phyloP scores from a whole-genome alignment of 2,797 vertebrate genomes.

The Darevskia mixta region DNA sequence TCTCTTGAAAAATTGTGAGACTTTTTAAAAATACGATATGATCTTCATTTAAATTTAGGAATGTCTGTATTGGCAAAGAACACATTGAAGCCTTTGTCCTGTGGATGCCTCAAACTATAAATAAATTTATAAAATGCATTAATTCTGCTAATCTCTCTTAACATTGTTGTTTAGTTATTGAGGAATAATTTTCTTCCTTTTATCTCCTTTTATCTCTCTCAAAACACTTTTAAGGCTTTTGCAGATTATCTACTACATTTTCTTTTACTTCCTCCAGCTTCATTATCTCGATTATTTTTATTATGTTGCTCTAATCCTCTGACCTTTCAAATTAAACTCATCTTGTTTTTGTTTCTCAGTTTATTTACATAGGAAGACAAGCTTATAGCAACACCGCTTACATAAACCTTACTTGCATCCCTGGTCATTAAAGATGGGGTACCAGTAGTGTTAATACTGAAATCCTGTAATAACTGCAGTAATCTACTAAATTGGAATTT shows the following conservation, averaged over 20 bases:
- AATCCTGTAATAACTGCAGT: background rate
- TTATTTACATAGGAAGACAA: slow-evolving; percentile 5
- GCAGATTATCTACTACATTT: background rate
- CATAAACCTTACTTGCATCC: background rate
- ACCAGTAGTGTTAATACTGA: background rate
- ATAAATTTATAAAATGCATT: background rate
- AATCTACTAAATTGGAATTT: background rate
- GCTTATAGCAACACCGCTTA: background rate
- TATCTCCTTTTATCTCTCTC: background rate
- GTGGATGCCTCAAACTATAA: background rate
- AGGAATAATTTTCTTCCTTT: background rate
- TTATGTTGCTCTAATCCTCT: slow-evolving; percentile 16
- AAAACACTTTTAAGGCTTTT: background rate
- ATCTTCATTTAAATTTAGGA: background rate
- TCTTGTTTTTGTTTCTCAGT: background rate
- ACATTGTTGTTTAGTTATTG: background rate
- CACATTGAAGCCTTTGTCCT: background rate
- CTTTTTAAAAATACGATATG: background rate
- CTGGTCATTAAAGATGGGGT: background rate
- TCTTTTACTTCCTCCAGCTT: background rate
- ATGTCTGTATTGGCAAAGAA: background rate
- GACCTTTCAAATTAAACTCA: slow-evolving; percentile 11
- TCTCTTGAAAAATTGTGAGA: background rate
- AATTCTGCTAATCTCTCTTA: background rate
- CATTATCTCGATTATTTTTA: slow-evolving; percentile 13